Conservation (phyloP, 2,797 vertebrate species). For the Morelia viridis region DNA sequence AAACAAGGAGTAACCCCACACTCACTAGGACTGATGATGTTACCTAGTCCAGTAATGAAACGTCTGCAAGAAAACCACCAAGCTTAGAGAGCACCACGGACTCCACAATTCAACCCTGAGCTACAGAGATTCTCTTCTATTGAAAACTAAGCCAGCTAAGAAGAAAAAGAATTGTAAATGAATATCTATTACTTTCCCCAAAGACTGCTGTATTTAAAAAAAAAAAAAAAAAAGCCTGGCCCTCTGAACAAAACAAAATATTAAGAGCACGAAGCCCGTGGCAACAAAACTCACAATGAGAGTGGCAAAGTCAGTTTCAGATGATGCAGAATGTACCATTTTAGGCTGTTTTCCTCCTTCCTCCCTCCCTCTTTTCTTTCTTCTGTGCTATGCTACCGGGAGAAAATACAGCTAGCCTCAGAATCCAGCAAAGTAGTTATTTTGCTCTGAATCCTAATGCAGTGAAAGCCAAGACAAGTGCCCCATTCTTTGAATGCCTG, state of each 20-base stretch:
- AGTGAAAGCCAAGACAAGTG: slow-evolving; percentile 33
- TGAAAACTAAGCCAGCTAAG: not conserved
- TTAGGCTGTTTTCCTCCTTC: not conserved
- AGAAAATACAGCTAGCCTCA: slow-evolving; percentile 12
- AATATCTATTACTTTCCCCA: not conserved
- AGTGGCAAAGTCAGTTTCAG: not conserved
- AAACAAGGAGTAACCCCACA: no score
- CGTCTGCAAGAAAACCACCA: no score
- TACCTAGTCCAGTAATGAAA: no score
- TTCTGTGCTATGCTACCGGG: slow-evolving; percentile 13
- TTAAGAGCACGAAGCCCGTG: not conserved
- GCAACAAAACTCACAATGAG: not conserved
- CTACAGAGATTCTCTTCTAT: not conserved
- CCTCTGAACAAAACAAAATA: not conserved
- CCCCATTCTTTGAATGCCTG: slow-evolving; percentile 52
- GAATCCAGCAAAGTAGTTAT: slow-evolving; percentile 47
- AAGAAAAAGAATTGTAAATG: not conserved
- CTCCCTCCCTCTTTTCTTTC: no score
- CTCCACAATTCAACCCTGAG: no score
- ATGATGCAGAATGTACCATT: not conserved
- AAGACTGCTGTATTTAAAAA: not conserved
- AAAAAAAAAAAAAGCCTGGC: no score
- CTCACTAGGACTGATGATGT: no score
- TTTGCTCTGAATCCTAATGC: slow-evolving; percentile 51
- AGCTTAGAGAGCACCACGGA: no score